Conservation (phyloP, 2,888 invertebrate genomes). For the Anoplius nigerrimus region DNA sequence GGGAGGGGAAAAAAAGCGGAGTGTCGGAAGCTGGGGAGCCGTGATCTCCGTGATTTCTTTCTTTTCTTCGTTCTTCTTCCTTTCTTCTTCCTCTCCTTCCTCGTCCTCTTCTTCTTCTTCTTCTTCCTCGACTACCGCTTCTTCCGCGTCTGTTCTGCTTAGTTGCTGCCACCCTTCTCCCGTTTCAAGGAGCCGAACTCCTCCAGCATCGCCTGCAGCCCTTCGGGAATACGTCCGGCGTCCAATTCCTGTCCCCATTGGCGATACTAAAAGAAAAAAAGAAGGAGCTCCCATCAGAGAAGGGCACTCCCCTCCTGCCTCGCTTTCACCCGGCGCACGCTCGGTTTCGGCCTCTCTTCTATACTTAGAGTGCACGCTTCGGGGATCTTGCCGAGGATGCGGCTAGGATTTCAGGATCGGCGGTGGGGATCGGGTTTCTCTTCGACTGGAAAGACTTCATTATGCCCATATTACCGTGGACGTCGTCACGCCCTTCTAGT, state of each 20-base stretch:
- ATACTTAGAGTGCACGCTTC: not conserved
- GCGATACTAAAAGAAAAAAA: constrained; percentile 81
- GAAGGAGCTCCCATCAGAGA: not conserved
- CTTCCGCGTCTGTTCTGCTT: constrained; percentile 24
- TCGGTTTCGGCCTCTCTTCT: not conserved
- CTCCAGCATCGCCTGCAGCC: constrained; percentile 84
- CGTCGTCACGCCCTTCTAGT: no score
- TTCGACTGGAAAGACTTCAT: no score
- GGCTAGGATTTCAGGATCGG: not conserved
- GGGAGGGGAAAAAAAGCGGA: constrained; percentile 24
- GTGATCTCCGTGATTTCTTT: constrained; percentile 40
- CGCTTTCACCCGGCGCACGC: not conserved
- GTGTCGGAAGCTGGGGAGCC: constrained; percentile 18
- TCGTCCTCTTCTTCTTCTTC: constrained; percentile 39
- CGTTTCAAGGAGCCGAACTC: constrained; percentile 85
- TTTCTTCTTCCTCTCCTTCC: no score
- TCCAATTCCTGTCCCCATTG: constrained; percentile 88
- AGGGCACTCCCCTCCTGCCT: not conserved
- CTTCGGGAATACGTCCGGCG: constrained; percentile 88
- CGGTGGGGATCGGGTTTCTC: not conserved
- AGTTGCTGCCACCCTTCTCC: constrained; percentile 73
- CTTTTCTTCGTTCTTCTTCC: constrained; percentile 39
- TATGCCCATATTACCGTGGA: no score
- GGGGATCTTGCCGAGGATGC: not conserved
- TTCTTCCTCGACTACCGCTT: no score